A percentile compares a stretch with the other conserved stretches of the same genome.
phyloP scores from a whole-genome alignment of 2,888 invertebrate genomes.

The Deilephila porcellus region DNA sequence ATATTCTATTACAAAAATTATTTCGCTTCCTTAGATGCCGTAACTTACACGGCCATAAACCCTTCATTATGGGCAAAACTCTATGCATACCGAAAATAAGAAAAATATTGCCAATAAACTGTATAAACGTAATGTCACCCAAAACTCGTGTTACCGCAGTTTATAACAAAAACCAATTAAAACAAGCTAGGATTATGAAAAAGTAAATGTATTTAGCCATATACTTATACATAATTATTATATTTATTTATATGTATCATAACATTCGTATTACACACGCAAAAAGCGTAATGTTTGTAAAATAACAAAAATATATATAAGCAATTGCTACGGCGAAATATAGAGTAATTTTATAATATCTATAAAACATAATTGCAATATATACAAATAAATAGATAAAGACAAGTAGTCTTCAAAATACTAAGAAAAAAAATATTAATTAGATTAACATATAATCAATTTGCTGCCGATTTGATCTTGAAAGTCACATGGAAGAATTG shows the following conservation, averaged over 20 bases:
- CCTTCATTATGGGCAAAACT: not conserved
- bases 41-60: not conserved
- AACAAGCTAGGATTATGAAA: not conserved
- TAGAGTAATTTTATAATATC: too few relatives aligned
- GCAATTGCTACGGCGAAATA: not conserved
- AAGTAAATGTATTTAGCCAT: not conserved
- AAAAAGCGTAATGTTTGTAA: not conserved
- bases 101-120: not conserved
- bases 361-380: too few relatives aligned
- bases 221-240: too few relatives aligned
- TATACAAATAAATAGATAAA: not conserved
- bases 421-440: not conserved
- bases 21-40: slow-evolving; percentile 23
- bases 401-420: not conserved
- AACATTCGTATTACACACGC: not conserved
- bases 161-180: not conserved
- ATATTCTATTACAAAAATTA: slow-evolving; percentile 32
- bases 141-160: slow-evolving; percentile 15
- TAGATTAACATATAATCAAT: not conserved
- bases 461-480: not conserved
- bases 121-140: slow-evolving; percentile 10
- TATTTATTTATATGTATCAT: not conserved
- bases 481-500: not conserved
- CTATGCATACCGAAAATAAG: not conserved
- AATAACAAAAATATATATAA: not conserved